Percentiles rank a stretch among this genome's conserved stretches.
Conservation (phyloP, 2,797 vertebrate genomes). For the Oryzias sinensis region DNA sequence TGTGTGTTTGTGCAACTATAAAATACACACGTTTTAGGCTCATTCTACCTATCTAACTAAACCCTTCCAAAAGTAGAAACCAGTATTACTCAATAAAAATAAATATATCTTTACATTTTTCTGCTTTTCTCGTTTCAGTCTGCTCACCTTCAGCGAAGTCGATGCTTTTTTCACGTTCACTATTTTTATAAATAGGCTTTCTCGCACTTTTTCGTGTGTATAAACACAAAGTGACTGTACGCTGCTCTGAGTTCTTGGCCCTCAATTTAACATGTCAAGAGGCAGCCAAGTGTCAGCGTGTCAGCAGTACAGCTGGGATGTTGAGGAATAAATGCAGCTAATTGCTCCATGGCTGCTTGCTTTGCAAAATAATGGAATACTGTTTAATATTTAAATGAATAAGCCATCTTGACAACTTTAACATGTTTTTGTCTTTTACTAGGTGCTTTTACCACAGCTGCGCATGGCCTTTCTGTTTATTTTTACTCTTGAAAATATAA, state of each 20-base stretch:
- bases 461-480: background rate
- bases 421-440: background rate
- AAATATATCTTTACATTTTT: background rate
- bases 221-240: conserved; percentile 23
- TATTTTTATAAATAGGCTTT: conserved; percentile 5
- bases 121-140: background rate
- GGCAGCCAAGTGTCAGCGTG: conserved; percentile 59
- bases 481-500: background rate
- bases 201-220: conserved; percentile 8
- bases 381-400: no score
- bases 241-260: conserved; percentile 26
- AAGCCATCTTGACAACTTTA: background rate
- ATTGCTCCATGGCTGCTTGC: conserved; percentile 26
- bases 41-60: conserved; percentile 17
- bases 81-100: background rate
- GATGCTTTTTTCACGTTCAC: conserved; percentile 8
- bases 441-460: background rate
- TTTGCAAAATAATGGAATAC: background rate
- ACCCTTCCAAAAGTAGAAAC: conserved; percentile 56
- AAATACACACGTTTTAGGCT: conserved; percentile 36
- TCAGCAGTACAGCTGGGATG: conserved; percentile 32
- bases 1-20: conserved; percentile 23
- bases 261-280: conserved; percentile 59
- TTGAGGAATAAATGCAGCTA: conserved; percentile 37
- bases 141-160: conserved; percentile 26